Evolutionary conservation across 2,888 invertebrate species (phyloP).

Genomic region (Synanthedon tipuliformis): DNA sequence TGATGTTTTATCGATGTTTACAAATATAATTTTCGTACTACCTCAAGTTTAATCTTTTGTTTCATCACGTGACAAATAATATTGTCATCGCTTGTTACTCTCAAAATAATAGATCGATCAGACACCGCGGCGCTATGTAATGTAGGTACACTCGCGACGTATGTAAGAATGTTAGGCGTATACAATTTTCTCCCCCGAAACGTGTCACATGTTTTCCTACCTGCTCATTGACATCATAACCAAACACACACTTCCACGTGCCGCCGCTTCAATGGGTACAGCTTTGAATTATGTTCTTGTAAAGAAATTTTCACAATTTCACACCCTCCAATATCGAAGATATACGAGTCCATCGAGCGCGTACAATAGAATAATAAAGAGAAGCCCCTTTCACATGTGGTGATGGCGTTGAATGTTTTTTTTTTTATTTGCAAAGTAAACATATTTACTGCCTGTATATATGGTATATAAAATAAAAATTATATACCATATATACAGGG

Average conservation of each 20-base stretch:
- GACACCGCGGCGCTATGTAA: too few species aligned
- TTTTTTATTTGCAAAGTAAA: constrained; percentile 4
- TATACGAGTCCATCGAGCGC: constrained; percentile 5
- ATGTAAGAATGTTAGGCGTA: too few species aligned
- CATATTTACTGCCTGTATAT: too few species aligned
- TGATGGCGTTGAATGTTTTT: constrained; percentile 10
- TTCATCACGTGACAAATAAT: too few species aligned
- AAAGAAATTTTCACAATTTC: constrained; percentile 7
- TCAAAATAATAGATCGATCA: too few species aligned
- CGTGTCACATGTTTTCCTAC: not conserved
- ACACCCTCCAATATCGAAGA: constrained; percentile 5
- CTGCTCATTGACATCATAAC: not conserved
- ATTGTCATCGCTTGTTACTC: too few species aligned
- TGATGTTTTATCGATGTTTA: too few species aligned
- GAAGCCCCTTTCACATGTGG: constrained; percentile 5
- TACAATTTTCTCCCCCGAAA: not conserved
- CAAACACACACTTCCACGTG: not conserved
- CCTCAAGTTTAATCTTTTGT: too few species aligned
- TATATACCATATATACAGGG: too few species aligned
- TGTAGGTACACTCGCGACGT: too few species aligned
- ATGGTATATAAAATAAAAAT: too few species aligned
- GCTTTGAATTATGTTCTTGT: constrained; percentile 6
- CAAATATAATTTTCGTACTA: too few species aligned
- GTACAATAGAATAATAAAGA: constrained; percentile 16
- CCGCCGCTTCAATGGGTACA: not conserved